A percentile compares a stretch with the other conserved stretches of the same genome.
Conservation (phyloP, 2,797 vertebrate genomes). For the Darevskia nairensis region DNA sequence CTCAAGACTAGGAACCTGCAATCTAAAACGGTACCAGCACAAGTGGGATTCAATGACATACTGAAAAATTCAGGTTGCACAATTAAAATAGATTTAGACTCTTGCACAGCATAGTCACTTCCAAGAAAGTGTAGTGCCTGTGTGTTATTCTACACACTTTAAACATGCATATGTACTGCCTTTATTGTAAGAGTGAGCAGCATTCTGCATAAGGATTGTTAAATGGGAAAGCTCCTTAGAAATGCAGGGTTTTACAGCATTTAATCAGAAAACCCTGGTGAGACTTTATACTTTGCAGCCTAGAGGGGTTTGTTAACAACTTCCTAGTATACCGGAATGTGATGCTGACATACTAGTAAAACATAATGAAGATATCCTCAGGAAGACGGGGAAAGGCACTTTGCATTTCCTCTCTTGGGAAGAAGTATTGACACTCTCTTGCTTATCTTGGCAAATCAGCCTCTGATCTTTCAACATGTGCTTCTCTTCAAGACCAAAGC, state of each 20-base stretch:
- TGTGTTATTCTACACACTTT: neutral
- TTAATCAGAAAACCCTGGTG: slow-evolving; percentile 61
- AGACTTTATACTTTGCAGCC: slow-evolving; percentile 64
- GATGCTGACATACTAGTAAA: slow-evolving; percentile 46
- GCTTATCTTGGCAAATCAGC: slow-evolving; percentile 21
- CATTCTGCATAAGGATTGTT: slow-evolving; percentile 23
- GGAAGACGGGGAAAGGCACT: slow-evolving; percentile 46
- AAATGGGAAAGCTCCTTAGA: slow-evolving; percentile 44
- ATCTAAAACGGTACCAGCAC: neutral
- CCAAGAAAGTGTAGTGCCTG: neutral
- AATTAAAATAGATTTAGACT: too few species aligned
- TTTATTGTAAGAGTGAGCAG: slow-evolving; percentile 24
- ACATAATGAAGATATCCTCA: slow-evolving; percentile 65
- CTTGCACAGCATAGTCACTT: too few species aligned
- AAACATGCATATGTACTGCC: neutral
- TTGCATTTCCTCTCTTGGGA: slow-evolving; percentile 37
- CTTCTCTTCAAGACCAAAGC: slow-evolving; percentile 32
- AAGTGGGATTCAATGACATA: too few species aligned
- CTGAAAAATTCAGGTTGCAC: too few species aligned
- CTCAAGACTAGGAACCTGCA: neutral
- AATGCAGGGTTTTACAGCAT: slow-evolving; percentile 50
- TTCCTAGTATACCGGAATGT: slow-evolving; percentile 20
- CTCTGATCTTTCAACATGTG: slow-evolving; percentile 36
- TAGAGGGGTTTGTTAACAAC: slow-evolving; percentile 60
- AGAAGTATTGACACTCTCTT: slow-evolving; percentile 8